Evolutionary conservation across 2,888 invertebrate species (phyloP).

Genomic region (Cheilosia vulpina): DNA sequence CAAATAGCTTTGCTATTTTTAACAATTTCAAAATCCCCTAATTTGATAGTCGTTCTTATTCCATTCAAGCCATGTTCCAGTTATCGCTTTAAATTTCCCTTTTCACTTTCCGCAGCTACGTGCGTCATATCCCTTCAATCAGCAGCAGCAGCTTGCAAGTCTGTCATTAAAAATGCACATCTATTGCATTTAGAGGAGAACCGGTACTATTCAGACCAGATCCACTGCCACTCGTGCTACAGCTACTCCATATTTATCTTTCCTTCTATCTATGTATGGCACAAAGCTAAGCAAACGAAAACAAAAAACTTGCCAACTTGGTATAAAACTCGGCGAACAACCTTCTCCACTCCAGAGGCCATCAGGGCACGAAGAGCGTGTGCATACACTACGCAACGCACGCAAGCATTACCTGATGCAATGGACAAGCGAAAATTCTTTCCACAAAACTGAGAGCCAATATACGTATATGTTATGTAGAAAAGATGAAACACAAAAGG

Average conservation of each 20-base stretch:
- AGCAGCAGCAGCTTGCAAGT: conserved; percentile 16
- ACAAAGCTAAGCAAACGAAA: conserved; percentile 10
- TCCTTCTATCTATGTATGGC: conserved; percentile 2
- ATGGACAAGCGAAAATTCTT: conserved; percentile 9
- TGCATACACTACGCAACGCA: conserved; percentile 36
- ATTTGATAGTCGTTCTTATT: too few relatives aligned
- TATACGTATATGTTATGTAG: too few relatives aligned
- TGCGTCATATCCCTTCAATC: conserved; percentile 17
- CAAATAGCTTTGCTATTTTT: not conserved
- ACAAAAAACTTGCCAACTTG: conserved; percentile 23
- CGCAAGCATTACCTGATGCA: not conserved
- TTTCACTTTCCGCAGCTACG: conserved; percentile 1
- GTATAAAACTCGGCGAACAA: conserved; percentile 62
- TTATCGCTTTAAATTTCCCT: conserved; percentile 15
- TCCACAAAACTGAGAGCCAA: conserved; percentile 12
- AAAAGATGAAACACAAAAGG: conserved; percentile 35
- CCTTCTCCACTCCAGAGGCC: conserved; percentile 69
- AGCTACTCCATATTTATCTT: conserved; percentile 42
- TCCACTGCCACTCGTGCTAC: conserved; percentile 2
- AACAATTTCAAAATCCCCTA: too few relatives aligned
- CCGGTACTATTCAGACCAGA: conserved; percentile 18
- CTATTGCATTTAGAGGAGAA: conserved; percentile 6
- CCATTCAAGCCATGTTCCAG: too few relatives aligned
- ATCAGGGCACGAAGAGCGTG: conserved; percentile 57
- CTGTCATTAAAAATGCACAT: conserved; percentile 43